A percentile compares a stretch with the other conserved stretches of the same genome.
Conservation (phyloP, 2,888 invertebrate species). For the Steinernema scapterisci region DNA sequence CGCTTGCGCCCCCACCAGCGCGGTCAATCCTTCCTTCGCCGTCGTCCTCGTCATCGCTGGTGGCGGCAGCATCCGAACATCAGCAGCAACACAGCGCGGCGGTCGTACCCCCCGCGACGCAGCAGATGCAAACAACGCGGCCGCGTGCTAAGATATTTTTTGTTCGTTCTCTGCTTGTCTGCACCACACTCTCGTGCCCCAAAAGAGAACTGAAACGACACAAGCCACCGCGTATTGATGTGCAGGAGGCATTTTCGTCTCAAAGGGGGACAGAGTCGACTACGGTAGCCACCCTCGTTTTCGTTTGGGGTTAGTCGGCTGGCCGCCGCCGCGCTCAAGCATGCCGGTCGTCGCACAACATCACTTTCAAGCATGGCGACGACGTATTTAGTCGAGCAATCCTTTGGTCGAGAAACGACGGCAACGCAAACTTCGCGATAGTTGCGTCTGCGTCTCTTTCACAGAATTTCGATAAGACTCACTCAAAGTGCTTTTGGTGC, state of each 20-base stretch:
- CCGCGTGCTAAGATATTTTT: conserved; percentile 31
- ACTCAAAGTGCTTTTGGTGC: too few relatives aligned
- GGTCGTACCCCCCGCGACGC: conserved; percentile 1
- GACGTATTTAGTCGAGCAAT: background rate
- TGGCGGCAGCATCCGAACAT: background rate
- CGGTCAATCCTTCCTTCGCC: conserved; percentile 13
- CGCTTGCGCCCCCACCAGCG: conserved; percentile 17
- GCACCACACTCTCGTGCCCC: background rate
- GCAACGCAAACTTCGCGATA: too few relatives aligned
- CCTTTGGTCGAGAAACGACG: too few relatives aligned
- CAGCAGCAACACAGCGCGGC: conserved; percentile 17
- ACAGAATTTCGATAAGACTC: too few relatives aligned
- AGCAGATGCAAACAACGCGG: conserved; percentile 28
- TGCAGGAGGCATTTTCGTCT: conserved; percentile 6
- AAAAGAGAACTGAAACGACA: conserved; percentile 5
- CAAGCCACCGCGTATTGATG: conserved; percentile 25
- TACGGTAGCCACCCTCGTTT: conserved; percentile 16
- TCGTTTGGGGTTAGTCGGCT: background rate
- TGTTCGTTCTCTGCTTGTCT: conserved; percentile 24
- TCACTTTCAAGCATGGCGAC: background rate
- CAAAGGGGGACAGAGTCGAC: background rate
- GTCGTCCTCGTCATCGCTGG: too few relatives aligned
- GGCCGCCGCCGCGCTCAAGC: background rate
- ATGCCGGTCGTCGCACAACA: conserved; percentile 3
- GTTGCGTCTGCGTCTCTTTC: too few relatives aligned